A percentile compares a stretch with the other conserved stretches of the same genome.
phyloP scores from a whole-genome alignment of 2,113 vertebrate species.

The Struthidea cinerea region DNA sequence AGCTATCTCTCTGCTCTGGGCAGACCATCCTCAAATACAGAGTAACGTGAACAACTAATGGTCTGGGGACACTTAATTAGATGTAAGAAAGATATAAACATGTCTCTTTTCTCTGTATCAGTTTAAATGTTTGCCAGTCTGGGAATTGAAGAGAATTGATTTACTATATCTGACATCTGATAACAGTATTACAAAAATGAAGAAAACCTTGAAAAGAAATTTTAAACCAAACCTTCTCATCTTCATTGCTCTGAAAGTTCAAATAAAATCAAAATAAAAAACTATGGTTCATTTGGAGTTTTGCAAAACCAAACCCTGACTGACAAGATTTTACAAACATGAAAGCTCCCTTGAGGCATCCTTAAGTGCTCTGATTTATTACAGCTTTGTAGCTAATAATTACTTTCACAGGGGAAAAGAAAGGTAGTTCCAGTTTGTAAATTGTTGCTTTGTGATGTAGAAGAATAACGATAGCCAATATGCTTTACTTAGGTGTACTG shows the following conservation, averaged over 20 bases:
- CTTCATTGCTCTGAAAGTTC: not conserved
- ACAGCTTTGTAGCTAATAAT: conserved; percentile 14
- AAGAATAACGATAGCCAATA: not conserved
- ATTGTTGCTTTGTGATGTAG: not conserved
- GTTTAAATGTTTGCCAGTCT: not conserved
- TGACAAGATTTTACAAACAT: not conserved
- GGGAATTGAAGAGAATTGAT: not conserved
- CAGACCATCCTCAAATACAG: not conserved
- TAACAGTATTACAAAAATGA: not conserved
- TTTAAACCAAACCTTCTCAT: not conserved
- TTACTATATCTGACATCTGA: not conserved
- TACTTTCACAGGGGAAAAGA: conserved; percentile 9
- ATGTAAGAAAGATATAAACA: not conserved
- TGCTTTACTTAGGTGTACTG: not conserved
- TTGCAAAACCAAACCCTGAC: not conserved
- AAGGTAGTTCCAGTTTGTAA: not conserved
- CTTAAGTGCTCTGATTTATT: conserved; percentile 1
- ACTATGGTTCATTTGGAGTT: not conserved
- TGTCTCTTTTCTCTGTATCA: not conserved
- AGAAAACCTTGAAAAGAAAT: not conserved
- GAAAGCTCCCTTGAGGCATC: not conserved
- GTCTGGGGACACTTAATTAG: not conserved
- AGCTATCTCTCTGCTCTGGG: not conserved
- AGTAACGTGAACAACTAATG: not conserved
- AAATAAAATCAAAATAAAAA: not conserved